Evolutionary conservation across 2,888 invertebrate genomes (phyloP).

Genomic region (Drosophila flavopinicola): DNA sequence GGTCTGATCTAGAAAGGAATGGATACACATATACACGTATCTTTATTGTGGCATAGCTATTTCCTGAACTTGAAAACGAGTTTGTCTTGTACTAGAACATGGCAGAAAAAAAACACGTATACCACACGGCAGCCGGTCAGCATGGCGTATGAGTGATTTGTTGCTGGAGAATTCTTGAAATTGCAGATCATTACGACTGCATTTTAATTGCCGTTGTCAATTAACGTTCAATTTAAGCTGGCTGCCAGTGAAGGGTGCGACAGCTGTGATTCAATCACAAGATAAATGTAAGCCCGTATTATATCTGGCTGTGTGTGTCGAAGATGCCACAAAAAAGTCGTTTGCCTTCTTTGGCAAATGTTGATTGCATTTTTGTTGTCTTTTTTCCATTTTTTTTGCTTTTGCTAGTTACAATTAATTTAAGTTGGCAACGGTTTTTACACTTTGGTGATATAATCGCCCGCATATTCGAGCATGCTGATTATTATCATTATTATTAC

Average conservation of each 20-base stretch:
- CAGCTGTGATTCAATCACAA: slow-evolving; percentile 23
- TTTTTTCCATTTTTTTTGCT: slow-evolving; percentile 6
- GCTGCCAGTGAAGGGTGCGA: slow-evolving; percentile 46
- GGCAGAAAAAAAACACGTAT: slow-evolving; percentile 12
- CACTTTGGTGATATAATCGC: slow-evolving; percentile 67
- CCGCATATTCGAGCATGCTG: slow-evolving; percentile 42
- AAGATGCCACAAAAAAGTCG: slow-evolving; percentile 64
- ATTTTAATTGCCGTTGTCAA: slow-evolving; percentile 64
- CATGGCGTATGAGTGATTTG: slow-evolving; percentile 62
- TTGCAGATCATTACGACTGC: slow-evolving; percentile 55
- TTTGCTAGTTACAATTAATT: slow-evolving; percentile 68
- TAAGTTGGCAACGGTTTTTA: slow-evolving; percentile 49
- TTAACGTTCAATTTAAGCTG: slow-evolving; percentile 33
- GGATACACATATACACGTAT: slow-evolving; percentile 23
- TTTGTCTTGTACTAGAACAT: slow-evolving; percentile 53
- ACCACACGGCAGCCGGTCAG: slow-evolving; percentile 27
- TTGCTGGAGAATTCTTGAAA: slow-evolving; percentile 61
- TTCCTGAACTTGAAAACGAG: slow-evolving; percentile 77
- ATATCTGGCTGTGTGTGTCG: slow-evolving; percentile 1
- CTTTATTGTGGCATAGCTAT: slow-evolving; percentile 55
- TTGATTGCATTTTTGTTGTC: slow-evolving; percentile 50
- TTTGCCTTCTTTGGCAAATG: slow-evolving; percentile 64
- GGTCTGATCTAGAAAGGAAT: slow-evolving; percentile 57
- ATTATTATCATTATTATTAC: slow-evolving; percentile 56
- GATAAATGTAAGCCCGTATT: slow-evolving; percentile 1